Evolutionary conservation across 23 tunicate species (phyloP).

Genomic region (Trididemnum nubilum): DNA sequence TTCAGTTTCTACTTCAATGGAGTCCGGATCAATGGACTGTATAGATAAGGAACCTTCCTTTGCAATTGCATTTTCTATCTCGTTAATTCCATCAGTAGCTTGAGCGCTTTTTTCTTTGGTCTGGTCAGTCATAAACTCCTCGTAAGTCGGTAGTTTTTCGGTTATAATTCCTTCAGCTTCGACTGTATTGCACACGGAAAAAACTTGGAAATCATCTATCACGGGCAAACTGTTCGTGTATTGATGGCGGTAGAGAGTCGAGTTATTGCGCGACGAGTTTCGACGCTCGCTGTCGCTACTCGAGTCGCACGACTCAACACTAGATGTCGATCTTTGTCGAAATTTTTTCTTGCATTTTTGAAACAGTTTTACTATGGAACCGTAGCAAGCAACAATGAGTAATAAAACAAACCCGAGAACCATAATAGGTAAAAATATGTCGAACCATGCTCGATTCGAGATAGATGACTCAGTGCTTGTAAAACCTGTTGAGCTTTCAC

Average conservation of each 20-base stretch:
- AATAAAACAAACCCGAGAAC: neutral
- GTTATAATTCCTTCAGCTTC: neutral
- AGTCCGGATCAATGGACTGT: no score
- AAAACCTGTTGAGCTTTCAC: no score
- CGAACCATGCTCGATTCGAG: neutral
- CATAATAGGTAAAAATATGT: constrained; percentile 8
- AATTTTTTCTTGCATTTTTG: neutral
- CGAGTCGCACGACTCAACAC: neutral
- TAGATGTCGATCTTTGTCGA: neutral
- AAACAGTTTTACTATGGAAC: neutral
- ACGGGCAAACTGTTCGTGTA: neutral
- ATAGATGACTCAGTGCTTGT: neutral
- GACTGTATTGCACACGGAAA: neutral
- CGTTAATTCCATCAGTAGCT: no score
- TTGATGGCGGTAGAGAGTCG: no score
- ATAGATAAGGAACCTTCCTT: no score
- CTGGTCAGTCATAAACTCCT: neutral
- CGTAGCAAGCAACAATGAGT: constrained; percentile 6
- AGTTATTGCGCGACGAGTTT: no score
- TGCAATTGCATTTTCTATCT: no score
- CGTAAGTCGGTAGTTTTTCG: constrained; percentile 13
- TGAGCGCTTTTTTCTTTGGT: neutral
- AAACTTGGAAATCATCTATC: neutral
- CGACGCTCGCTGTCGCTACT: no score
- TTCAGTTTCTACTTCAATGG: no score